Evolutionary conservation across 1,140 invertebrate species (phyloP).

Genomic region (Dendrolimus kikuchii): DNA sequence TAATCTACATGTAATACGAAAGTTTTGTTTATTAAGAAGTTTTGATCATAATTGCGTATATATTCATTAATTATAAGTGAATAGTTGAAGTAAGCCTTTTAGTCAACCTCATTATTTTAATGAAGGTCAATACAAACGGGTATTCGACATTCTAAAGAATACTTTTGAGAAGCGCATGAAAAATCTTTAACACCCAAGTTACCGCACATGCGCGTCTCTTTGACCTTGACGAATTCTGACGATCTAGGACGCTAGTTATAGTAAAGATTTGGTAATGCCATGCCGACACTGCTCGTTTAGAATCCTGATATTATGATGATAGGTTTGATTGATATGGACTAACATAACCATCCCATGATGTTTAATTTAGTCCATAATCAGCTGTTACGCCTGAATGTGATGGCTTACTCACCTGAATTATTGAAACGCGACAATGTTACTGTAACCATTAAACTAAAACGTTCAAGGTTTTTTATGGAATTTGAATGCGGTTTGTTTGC

Average conservation of each 20-base stretch:
- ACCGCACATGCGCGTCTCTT: slow-evolving; percentile 25
- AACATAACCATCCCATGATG: too few species aligned
- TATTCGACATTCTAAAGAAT: slow-evolving; percentile 10
- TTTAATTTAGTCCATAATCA: too few species aligned
- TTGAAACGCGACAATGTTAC: background rate
- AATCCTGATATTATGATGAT: too few species aligned
- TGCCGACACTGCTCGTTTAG: too few species aligned
- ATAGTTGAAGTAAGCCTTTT: too few species aligned
- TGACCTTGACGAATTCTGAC: slow-evolving; percentile 30
- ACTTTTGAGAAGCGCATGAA: slow-evolving; percentile 16
- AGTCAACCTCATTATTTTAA: too few species aligned
- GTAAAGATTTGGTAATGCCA: too few species aligned
- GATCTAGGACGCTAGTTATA: slow-evolving; percentile 6
- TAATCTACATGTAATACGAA: too few species aligned
- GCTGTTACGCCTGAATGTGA: background rate
- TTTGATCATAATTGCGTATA: too few species aligned
- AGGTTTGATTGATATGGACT: too few species aligned
- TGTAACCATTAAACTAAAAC: background rate
- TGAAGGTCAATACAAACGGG: slow-evolving; percentile 2
- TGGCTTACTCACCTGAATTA: background rate
- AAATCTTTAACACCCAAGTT: slow-evolving; percentile 26
- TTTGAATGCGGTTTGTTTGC: slow-evolving; percentile 2
- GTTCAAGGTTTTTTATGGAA: background rate
- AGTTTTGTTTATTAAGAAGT: too few species aligned
- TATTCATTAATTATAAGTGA: too few species aligned